Percentiles rank a stretch among this genome's conserved stretches.
phyloP scores from a whole-genome alignment of 2,888 invertebrate species.

The Magallana nippona region DNA sequence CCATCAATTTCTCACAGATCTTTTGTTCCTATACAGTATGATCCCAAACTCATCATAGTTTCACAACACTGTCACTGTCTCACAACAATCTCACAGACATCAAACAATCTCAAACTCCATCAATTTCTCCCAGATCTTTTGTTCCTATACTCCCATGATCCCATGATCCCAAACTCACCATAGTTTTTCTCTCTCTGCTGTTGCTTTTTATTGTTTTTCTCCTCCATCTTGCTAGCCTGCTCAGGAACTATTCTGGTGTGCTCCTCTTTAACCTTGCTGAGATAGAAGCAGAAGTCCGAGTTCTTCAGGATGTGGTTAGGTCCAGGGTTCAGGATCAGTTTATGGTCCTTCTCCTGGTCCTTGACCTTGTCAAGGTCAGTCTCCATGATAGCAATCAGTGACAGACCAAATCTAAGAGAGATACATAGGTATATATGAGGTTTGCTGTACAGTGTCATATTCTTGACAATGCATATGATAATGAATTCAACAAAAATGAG shows the following conservation, averaged over 20 bases:
- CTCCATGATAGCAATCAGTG: slow-evolving; percentile 92
- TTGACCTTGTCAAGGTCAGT: slow-evolving; percentile 85
- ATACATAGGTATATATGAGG: not conserved
- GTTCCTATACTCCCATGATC: too few species aligned
- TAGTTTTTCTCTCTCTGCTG: slow-evolving; percentile 61
- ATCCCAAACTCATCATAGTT: slow-evolving; percentile 59
- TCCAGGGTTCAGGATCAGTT: slow-evolving; percentile 94
- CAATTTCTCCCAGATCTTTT: too few species aligned
- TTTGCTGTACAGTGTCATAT: not conserved
- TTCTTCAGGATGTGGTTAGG: slow-evolving; percentile 97
- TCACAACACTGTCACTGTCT: too few species aligned
- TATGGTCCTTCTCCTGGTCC: slow-evolving; percentile 83
- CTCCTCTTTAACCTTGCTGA: slow-evolving; percentile 98
- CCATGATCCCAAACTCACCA: slow-evolving; percentile 52
- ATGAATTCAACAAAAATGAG: too few species aligned
- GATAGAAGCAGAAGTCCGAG: slow-evolving; percentile 97
- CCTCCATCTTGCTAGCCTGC: not conserved
- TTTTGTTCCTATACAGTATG: too few species aligned
- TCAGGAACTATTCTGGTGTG: slow-evolving; percentile 84
- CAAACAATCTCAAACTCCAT: too few species aligned
- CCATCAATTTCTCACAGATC: too few species aligned
- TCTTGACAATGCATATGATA: too few species aligned
- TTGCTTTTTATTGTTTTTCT: slow-evolving; percentile 43
- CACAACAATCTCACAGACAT: too few species aligned
- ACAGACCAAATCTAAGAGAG: slow-evolving; percentile 91